A percentile compares a stretch with the other conserved stretches of the same genome.
Conservation (phyloP, 1,140 invertebrate species). For the Calliphora vicina region DNA sequence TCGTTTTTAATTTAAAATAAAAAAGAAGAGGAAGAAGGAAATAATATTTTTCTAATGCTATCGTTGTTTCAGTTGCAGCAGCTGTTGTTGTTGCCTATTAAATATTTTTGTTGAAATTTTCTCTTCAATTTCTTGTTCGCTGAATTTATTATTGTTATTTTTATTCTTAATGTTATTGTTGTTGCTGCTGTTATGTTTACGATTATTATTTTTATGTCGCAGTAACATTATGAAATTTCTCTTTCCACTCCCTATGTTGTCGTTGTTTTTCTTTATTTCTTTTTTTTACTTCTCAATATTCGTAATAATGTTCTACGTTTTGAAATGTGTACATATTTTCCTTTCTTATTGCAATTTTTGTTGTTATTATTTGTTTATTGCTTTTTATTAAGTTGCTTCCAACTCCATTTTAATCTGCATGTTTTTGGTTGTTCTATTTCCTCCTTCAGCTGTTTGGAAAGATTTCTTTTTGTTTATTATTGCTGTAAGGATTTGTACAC, state of each 20-base stretch:
- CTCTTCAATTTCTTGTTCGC: slow-evolving; percentile 15
- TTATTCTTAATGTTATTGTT: too few species aligned
- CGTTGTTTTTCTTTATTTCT: neutral
- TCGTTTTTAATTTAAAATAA: neutral
- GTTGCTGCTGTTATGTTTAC: too few species aligned
- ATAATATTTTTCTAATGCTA: slow-evolving; percentile 11
- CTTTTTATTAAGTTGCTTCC: slow-evolving; percentile 10
- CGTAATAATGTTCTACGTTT: neutral
- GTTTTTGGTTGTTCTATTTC: neutral
- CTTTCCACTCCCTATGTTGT: too few species aligned
- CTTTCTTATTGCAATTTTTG: neutral
- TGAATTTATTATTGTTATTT: neutral
- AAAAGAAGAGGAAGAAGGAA: neutral
- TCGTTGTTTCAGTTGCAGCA: slow-evolving; percentile 13
- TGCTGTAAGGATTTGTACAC: neutral
- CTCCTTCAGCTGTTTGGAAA: neutral
- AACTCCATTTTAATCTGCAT: slow-evolving; percentile 17
- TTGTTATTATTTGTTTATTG: slow-evolving; percentile 3
- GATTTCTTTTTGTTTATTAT: neutral
- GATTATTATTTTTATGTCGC: neutral
- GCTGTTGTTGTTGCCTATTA: neutral
- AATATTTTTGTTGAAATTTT: slow-evolving; percentile 5
- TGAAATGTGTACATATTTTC: neutral
- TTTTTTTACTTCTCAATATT: neutral
- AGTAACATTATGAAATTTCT: slow-evolving; percentile 19